A percentile compares a stretch with the other conserved stretches of the same genome.
phyloP scores from a whole-genome alignment of 1,140 invertebrate genomes.

The Bombus breviceps region DNA sequence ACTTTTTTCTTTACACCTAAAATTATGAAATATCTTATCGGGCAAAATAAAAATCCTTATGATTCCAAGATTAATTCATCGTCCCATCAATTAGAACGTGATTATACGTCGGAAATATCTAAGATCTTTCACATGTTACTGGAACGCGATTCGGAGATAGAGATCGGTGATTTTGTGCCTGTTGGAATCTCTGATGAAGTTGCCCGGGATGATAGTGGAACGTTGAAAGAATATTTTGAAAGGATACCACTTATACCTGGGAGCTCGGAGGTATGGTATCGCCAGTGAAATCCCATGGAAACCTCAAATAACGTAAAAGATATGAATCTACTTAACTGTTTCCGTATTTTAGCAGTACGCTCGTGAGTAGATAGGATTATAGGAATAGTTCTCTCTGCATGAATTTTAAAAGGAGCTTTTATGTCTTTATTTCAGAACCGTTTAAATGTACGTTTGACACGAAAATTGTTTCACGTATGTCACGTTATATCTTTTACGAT shows the following conservation, averaged over 20 bases:
- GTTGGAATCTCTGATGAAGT: not conserved
- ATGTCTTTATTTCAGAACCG: not conserved
- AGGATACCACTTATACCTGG: not conserved
- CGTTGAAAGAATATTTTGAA: conserved; percentile 4
- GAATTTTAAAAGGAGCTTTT: not conserved
- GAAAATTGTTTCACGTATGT: not conserved
- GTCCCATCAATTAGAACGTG: not conserved
- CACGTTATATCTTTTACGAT: not conserved
- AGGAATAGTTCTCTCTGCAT: not conserved
- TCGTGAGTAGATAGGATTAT: not conserved
- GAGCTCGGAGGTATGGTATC: not conserved
- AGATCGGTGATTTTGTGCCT: not conserved
- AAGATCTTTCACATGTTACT: not conserved
- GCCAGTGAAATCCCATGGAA: not conserved
- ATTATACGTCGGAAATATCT: not conserved
- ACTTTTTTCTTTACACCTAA: not conserved
- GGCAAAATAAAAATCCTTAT: not conserved
- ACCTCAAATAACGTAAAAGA: not conserved
- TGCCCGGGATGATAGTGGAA: not conserved
- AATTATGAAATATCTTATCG: not conserved
- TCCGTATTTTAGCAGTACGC: not conserved
- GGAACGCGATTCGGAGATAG: not conserved
- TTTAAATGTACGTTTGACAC: not conserved
- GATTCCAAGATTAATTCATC: not conserved
- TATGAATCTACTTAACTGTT: not conserved